phyloP scores from a whole-genome alignment of 1,140 invertebrate species.

The Marisa cornuarietis region DNA sequence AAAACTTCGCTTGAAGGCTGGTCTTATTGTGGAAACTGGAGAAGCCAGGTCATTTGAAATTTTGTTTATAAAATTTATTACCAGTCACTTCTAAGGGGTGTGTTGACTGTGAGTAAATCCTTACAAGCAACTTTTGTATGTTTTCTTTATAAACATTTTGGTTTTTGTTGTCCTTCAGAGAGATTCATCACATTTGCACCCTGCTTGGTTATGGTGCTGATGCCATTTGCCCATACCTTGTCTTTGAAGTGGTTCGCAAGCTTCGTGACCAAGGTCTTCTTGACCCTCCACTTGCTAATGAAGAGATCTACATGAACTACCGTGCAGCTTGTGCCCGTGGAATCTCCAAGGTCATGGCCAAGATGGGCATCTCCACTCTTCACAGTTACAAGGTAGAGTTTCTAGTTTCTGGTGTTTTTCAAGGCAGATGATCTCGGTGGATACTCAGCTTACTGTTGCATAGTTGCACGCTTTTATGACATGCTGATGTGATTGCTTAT shows the following conservation, averaged over 20 bases:
- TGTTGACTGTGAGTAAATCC: not conserved
- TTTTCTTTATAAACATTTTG: not conserved
- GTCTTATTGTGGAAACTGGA: conserved; percentile 90
- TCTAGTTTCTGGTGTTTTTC: too few species aligned
- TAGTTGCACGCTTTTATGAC: not conserved
- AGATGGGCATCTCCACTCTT: conserved; percentile 99
- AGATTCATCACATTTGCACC: conserved; percentile 97
- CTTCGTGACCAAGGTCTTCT: conserved; percentile 85
- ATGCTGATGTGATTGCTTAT: not conserved
- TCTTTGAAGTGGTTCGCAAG: conserved; percentile 88
- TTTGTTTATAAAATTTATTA: not conserved
- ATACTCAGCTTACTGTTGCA: not conserved
- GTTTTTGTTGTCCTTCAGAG: conserved; percentile 65
- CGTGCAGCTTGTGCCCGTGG: conserved; percentile 67
- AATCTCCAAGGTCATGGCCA: conserved; percentile 88
- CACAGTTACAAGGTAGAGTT: conserved; percentile 90
- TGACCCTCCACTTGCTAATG: conserved; percentile 79
- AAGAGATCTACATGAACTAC: conserved; percentile 85
- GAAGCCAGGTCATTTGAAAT: conserved; percentile 77
- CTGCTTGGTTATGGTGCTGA: conserved; percentile 97
- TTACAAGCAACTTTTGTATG: not conserved
- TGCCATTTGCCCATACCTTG: conserved; percentile 96
- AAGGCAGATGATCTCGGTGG: too few species aligned
- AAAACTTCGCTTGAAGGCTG: conserved; percentile 95
- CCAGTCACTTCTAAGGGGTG: too few species aligned